These are phyloP conservation scores for Armadillidium nasatum DNA, from an alignment of 1,140 invertebrate genomes.

Conservation along the genomic window DNA sequence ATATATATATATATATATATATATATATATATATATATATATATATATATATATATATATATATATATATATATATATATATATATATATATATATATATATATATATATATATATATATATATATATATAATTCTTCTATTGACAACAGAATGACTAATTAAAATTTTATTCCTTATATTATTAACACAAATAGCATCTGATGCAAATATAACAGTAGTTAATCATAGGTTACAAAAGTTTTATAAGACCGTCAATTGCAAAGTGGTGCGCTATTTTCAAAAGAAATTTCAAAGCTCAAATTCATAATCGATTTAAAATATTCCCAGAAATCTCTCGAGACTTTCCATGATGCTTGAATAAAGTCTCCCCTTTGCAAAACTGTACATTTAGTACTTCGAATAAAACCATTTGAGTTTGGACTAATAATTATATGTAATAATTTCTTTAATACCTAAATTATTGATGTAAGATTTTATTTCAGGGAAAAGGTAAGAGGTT, in stretches of 20 bases:
- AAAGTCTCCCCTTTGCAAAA: not conserved
- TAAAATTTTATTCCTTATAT: too few relatives aligned
- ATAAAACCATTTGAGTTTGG: not conserved
- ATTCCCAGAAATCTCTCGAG: not conserved
- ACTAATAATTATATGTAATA: not conserved
- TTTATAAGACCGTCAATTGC: not conserved
- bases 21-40: not conserved
- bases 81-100: not conserved
- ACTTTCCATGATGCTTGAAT: not conserved
- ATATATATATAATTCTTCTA: not conserved
- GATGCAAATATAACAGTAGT: not conserved
- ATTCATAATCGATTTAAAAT: not conserved
- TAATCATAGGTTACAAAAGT: not conserved
- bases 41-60: conserved; percentile 11
- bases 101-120: conserved; percentile 14
- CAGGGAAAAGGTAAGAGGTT: not conserved
- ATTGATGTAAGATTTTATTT: not conserved
- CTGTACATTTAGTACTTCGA: not conserved
- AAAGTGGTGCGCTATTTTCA: not conserved
- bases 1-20: not conserved
- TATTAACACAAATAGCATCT: not conserved
- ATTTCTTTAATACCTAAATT: not conserved
- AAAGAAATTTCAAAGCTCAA: too few relatives aligned
- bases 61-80: conserved; percentile 14
- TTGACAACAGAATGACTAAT: too few relatives aligned